Evolutionary conservation across 2,888 invertebrate species (phyloP).

Genomic region (Agrochola circellaris): DNA sequence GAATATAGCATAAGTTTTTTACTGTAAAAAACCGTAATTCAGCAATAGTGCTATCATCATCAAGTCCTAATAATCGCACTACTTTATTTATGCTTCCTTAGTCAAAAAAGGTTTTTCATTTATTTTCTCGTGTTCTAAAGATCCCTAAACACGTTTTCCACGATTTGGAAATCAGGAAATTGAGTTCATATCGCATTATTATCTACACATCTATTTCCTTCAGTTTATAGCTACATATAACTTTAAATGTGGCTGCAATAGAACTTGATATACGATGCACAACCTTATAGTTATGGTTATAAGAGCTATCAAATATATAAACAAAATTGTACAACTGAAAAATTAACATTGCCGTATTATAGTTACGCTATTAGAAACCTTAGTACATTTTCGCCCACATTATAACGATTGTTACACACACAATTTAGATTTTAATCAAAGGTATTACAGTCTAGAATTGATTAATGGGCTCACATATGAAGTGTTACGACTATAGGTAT

Average conservation of each 20-base stretch:
- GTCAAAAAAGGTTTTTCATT: not conserved
- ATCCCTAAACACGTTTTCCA: slow-evolving; percentile 70
- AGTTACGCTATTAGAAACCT: slow-evolving; percentile 63
- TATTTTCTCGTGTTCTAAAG: slow-evolving; percentile 15
- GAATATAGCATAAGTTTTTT: not conserved
- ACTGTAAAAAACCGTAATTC: not conserved
- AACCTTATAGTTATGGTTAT: not conserved
- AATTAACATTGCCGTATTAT: slow-evolving; percentile 35
- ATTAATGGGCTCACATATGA: slow-evolving; percentile 42
- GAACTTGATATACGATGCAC: slow-evolving; percentile 19
- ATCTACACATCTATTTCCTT: slow-evolving; percentile 71
- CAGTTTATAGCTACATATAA: slow-evolving; percentile 51
- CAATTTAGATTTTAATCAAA: slow-evolving; percentile 47
- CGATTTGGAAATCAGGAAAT: slow-evolving; percentile 78
- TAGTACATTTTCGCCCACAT: slow-evolving; percentile 49
- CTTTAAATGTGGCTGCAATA: not conserved
- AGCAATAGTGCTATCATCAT: not conserved
- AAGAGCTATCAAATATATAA: slow-evolving; percentile 19
- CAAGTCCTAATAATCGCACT: not conserved
- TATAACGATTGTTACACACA: slow-evolving; percentile 41
- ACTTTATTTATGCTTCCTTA: slow-evolving; percentile 22
- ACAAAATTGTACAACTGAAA: not conserved
- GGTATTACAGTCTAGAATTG: slow-evolving; percentile 50
- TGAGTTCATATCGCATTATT: slow-evolving; percentile 63
- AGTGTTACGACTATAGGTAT: slow-evolving; percentile 47